Conservation (phyloP, 2,888 invertebrate genomes). For the Anthophora plumipes region DNA sequence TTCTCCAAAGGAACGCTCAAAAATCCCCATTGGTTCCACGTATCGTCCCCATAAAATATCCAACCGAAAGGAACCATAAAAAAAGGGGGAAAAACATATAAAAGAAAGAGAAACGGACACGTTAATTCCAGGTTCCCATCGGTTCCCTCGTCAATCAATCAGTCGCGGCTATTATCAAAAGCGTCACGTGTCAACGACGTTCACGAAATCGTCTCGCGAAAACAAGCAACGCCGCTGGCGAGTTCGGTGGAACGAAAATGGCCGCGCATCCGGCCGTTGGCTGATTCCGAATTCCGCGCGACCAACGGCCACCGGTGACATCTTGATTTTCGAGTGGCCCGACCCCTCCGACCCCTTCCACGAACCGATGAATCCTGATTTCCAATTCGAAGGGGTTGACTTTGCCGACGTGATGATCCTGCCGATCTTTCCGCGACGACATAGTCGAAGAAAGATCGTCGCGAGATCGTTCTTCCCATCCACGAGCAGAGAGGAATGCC, state of each 20-base stretch:
- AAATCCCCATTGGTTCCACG: neutral
- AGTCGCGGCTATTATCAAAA: neutral
- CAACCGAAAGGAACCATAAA: neutral
- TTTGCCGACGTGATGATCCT: conserved; percentile 71
- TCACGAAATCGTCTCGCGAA: conserved; percentile 27
- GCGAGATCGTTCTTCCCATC: conserved; percentile 32
- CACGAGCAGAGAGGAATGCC: conserved; percentile 38
- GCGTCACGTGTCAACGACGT: neutral
- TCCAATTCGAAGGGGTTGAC: conserved; percentile 73
- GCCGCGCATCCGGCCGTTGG: conserved; percentile 68
- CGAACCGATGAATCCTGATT: conserved; percentile 75
- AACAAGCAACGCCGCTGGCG: neutral
- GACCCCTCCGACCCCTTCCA: conserved; percentile 67
- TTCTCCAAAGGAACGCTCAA: neutral
- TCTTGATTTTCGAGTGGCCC: conserved; percentile 75
- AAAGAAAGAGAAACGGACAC: neutral
- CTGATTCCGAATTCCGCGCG: conserved; percentile 76
- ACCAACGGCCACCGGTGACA: conserved; percentile 52
- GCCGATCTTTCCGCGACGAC: conserved; percentile 49
- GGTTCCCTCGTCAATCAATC: neutral
- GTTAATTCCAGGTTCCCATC: too few relatives aligned
- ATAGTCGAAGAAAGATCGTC: conserved; percentile 19
- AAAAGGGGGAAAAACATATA: accelerated
- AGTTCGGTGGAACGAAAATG: conserved; percentile 16
- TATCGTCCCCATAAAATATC: neutral